Evolutionary conservation across 1,140 invertebrate species (phyloP).

Genomic region (Lethrus apterus): DNA sequence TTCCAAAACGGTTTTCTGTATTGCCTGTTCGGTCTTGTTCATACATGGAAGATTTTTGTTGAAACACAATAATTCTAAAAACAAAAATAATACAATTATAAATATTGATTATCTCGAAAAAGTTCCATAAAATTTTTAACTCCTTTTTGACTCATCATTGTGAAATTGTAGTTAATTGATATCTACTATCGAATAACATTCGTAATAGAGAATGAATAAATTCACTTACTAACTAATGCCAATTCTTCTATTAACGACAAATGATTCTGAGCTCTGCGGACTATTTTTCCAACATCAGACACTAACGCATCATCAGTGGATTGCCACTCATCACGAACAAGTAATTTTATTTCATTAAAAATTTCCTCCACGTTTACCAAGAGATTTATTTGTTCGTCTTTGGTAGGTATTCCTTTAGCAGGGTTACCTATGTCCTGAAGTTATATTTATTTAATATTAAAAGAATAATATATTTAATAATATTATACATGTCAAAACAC

Average conservation of each 20-base stretch:
- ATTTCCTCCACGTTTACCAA: slow-evolving; percentile 28
- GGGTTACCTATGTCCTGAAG: no score
- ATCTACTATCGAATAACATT: no score
- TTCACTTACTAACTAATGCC: slow-evolving; percentile 25
- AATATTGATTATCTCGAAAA: background rate
- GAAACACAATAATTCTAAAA: slow-evolving; percentile 19
- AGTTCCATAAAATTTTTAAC: background rate
- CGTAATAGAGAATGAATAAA: no score
- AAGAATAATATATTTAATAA: no score
- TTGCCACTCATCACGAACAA: slow-evolving; percentile 20
- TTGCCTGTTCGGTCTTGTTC: slow-evolving; percentile 15
- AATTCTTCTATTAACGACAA: slow-evolving; percentile 23
- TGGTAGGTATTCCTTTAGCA: slow-evolving; percentile 22
- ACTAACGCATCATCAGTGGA: slow-evolving; percentile 22
- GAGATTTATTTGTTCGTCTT: slow-evolving; percentile 28
- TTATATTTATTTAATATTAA: no score
- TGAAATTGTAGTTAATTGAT: background rate
- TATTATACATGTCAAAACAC: no score
- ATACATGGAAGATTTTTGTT: background rate
- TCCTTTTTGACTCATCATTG: background rate
- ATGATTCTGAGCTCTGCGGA: slow-evolving; percentile 18
- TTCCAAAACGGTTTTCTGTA: slow-evolving; percentile 20
- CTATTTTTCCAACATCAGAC: slow-evolving; percentile 23
- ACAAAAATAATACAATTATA: slow-evolving; percentile 6
- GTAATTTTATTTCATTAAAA: slow-evolving; percentile 24